Conservation (phyloP, 30 jellyfish, hydroid and myxozoan genomes). For the Morbakka virulenta region DNA sequence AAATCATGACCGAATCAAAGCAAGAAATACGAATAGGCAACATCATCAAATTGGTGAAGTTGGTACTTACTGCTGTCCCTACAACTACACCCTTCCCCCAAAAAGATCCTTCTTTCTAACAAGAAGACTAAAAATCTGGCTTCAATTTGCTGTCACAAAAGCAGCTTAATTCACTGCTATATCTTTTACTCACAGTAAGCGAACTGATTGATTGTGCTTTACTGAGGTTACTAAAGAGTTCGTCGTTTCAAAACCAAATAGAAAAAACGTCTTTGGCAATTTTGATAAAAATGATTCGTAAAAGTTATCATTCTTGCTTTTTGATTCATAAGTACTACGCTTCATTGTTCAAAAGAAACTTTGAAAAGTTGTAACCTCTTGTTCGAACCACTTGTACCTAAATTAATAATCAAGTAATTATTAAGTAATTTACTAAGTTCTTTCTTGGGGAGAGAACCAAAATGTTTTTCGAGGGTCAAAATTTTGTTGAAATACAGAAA, state of each 20-base stretch:
- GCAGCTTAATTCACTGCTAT: background rate
- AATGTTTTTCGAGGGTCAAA: too few species aligned
- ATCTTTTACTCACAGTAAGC: background rate
- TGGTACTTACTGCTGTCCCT: background rate
- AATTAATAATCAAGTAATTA: too few species aligned
- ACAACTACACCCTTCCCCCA: background rate
- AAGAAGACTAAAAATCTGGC: background rate
- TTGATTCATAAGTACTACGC: too few species aligned
- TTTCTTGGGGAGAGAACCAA: too few species aligned
- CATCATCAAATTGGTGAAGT: background rate
- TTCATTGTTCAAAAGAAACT: too few species aligned
- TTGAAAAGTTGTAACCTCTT: too few species aligned
- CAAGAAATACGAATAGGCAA: too few species aligned
- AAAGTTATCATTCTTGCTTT: background rate
- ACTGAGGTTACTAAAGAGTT: background rate
- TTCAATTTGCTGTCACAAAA: background rate
- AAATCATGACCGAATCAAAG: background rate
- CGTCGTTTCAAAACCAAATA: background rate
- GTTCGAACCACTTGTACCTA: too few species aligned
- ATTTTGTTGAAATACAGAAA: too few species aligned
- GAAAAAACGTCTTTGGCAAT: background rate
- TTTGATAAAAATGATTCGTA: background rate
- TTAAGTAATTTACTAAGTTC: too few species aligned
- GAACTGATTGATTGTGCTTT: background rate
- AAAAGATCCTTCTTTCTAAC: background rate